These are phyloP conservation scores for Ricordea florida DNA, from an alignment of 92 coral and sea anemone genomes.

Conservation along the genomic window DNA sequence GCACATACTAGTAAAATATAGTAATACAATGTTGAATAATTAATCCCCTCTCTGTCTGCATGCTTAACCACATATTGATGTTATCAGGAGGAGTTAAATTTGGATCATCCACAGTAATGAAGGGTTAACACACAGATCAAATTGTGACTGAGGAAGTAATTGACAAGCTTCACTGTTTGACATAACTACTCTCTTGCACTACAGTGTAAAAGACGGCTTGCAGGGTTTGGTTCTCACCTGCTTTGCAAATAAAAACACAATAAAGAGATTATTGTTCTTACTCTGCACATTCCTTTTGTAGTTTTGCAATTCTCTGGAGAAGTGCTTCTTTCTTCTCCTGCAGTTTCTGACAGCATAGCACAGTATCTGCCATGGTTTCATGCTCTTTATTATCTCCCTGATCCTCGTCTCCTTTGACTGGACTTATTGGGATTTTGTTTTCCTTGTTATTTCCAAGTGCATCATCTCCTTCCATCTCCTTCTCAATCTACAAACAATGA, in stretches of 20 bases:
- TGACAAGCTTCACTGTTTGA: neutral
- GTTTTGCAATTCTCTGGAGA: slow-evolving; percentile 57
- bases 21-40: too few relatives aligned
- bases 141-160: neutral
- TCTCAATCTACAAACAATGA: slow-evolving; percentile 82
- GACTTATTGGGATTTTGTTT: slow-evolving; percentile 18
- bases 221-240: too few relatives aligned
- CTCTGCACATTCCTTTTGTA: slow-evolving; percentile 74
- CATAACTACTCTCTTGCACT: too few relatives aligned
- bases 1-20: too few relatives aligned
- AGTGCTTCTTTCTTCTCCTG: slow-evolving; percentile 57
- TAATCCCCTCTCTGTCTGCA: too few relatives aligned
- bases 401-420: slow-evolving; percentile 4
- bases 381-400: slow-evolving; percentile 32
- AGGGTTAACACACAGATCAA: neutral
- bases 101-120: too few relatives aligned
- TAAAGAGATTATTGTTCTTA: too few relatives aligned
- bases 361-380: neutral
- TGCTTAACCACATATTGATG: too few relatives aligned
- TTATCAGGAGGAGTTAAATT: too few relatives aligned
- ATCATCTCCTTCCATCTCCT: slow-evolving; percentile 63
- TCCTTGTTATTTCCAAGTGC: slow-evolving; percentile 1
- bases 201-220: too few relatives aligned
- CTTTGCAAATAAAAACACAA: too few relatives aligned
- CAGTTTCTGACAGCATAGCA: slow-evolving; percentile 23